Conservation (phyloP, 2,797 vertebrate genomes). For the Columba guinea region DNA sequence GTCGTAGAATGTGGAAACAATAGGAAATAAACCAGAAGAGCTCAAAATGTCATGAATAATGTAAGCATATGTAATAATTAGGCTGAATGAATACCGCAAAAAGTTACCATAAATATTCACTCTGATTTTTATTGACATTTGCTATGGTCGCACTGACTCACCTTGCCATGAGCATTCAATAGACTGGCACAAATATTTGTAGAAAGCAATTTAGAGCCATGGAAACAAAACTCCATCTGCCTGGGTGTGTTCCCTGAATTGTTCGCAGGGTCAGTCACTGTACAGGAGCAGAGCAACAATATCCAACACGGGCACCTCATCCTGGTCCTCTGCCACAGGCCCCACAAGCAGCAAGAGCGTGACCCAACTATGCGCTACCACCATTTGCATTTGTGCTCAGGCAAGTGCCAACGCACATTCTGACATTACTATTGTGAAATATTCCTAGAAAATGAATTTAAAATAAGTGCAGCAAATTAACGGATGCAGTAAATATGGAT, state of each 20-base stretch:
- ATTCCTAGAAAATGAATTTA: not conserved
- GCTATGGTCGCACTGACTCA: slow-evolving; percentile 24
- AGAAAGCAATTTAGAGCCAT: slow-evolving; percentile 23
- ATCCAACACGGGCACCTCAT: not conserved
- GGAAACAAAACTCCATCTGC: slow-evolving; percentile 31
- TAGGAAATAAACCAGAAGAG: slow-evolving; percentile 32
- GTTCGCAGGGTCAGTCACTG: not conserved
- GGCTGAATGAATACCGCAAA: not conserved
- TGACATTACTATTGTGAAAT: not conserved
- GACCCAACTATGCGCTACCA: not conserved
- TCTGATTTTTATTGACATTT: not conserved
- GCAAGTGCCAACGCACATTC: not conserved
- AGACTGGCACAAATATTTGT: slow-evolving; percentile 45
- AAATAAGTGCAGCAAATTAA: not conserved
- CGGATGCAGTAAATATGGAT: fast-evolving
- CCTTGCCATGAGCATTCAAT: slow-evolving; percentile 7
- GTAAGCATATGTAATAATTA: not conserved
- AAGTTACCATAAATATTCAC: slow-evolving; percentile 2
- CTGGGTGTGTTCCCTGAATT: not conserved
- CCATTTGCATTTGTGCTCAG: not conserved
- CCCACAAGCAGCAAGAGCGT: not conserved
- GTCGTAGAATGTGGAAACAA: slow-evolving; percentile 5
- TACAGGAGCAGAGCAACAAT: not conserved
- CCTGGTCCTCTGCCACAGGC: not conserved
- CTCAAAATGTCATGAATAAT: slow-evolving; percentile 21